Evolutionary conservation across 2,888 invertebrate genomes (phyloP), one percentile per base, ranked within the genome.

Genomic region (Ophion ventricosus): DNA sequence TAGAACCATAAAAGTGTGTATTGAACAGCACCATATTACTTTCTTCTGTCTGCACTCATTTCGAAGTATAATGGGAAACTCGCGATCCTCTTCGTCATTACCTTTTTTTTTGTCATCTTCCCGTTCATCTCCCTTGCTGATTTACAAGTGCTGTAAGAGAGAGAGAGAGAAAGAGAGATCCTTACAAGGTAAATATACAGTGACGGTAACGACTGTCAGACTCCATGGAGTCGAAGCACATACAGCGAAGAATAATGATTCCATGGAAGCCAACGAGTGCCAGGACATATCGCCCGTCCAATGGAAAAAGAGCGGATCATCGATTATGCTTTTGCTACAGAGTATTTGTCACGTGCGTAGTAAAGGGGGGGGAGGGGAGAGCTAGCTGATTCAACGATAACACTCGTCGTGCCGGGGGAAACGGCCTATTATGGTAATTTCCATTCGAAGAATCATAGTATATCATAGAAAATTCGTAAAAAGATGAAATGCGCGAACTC

Each of bases 131-230:
- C 3, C 5, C 54, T 54, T n/a, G 69, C 7, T 56, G 59, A 72
- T 72, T 14, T 59, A 59, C 40, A 35, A 40, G 5, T 35, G 59
- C 11, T 35, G 35, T 23, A 59, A 57, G 72, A 23, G 57, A 57
- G 23, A 29, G 26, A 54, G n/a, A 57, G 49, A 49, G 17, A 49
- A 4, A 49, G 49, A 49, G 17, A 49, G 17, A 26, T 1, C 59
- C 72, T 23, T 23, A 72, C 35, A 59, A 59, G 72, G 43, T 59
- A 72, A 72, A 72, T 35, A 72, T 14, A 57, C 26, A 59, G 35
- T 40, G 23, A 20, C 23, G 35, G 40, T 57, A 57, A 57, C 57
- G 8, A 57, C 25, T n/a, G 14, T 14, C n/a, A 29, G 61, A 17
- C 26, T 61, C 11, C 61, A 26, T 11, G 14, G 23, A 10, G 26